These are phyloP conservation scores for Tolmerus cingulatus DNA, from an alignment of 2,888 invertebrate genomes.

Conservation along the genomic window DNA sequence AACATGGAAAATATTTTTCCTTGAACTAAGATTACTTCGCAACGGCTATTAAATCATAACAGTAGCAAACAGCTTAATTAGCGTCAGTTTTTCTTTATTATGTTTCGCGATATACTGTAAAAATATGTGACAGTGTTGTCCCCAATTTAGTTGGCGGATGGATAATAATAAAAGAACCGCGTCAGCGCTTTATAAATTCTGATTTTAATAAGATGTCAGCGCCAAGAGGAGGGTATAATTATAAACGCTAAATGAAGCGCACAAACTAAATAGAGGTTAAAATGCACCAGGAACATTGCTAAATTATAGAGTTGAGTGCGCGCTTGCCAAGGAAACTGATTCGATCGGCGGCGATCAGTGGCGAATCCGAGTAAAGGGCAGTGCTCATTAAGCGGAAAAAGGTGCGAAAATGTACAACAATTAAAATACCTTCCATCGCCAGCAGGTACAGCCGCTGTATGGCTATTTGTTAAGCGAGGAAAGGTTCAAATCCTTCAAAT, in stretches of 20 bases:
- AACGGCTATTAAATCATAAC: conserved; percentile 1
- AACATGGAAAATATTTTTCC: neutral
- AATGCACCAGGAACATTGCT: neutral
- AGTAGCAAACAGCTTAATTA: conserved; percentile 24
- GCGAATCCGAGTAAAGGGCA: neutral
- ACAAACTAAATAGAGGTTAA: neutral
- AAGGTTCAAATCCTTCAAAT: conserved; percentile 12
- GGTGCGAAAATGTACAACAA: conserved; percentile 6
- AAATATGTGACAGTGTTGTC: conserved; percentile 30
- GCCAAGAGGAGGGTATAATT: neutral
- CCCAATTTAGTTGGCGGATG: conserved; percentile 1
- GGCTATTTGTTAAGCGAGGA: neutral
- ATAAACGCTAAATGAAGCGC: conserved; percentile 18
- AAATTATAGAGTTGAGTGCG: neutral
- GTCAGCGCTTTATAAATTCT: conserved; percentile 5
- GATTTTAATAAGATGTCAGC: conserved; percentile 24
- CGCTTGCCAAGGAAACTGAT: neutral
- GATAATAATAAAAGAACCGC: conserved; percentile 27
- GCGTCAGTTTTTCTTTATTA: conserved; percentile 33
- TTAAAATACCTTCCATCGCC: neutral
- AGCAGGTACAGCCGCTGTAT: neutral
- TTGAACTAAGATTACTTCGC: neutral
- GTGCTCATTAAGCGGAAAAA: neutral
- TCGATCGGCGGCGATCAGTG: neutral
- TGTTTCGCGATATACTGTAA: conserved; percentile 26